Conservation (phyloP, 1,140 invertebrate species). For the Heliconius congener region DNA sequence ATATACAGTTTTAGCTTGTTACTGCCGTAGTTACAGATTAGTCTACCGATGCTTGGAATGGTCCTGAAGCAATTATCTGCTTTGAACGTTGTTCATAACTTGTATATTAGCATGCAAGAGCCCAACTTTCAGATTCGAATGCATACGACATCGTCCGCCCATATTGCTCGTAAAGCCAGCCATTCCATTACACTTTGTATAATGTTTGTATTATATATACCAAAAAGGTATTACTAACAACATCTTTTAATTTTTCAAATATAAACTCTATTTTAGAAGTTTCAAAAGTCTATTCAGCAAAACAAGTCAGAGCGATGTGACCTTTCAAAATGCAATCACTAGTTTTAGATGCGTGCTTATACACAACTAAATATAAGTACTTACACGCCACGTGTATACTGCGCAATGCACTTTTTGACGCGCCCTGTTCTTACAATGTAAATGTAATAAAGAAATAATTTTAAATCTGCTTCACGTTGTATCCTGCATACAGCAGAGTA, state of each 20-base stretch:
- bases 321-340: constrained; percentile 12
- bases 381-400: constrained; percentile 4
- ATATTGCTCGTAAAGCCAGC: constrained; percentile 25
- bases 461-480: background rate
- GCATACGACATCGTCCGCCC: constrained; percentile 19
- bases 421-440: constrained; percentile 25
- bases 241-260: constrained; percentile 1
- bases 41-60: background rate
- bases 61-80: constrained; percentile 8
- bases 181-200: constrained; percentile 25
- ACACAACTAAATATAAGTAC: background rate
- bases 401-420: constrained; percentile 18
- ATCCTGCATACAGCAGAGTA: too few species aligned
- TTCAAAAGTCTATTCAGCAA: constrained; percentile 1
- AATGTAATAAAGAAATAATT: constrained; percentile 3
- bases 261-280: background rate
- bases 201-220: background rate
- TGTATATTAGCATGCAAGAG: constrained; percentile 11
- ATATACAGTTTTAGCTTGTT: background rate
- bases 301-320: constrained; percentile 4
- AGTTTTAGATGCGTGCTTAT: constrained; percentile 17
- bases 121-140: constrained; percentile 8
- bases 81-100: constrained; percentile 16
- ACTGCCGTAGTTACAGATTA: constrained; percentile 15
- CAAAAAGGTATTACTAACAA: constrained; percentile 15